Conservation (phyloP, 2,113 vertebrate species). For the Blennius ocellaris region DNA sequence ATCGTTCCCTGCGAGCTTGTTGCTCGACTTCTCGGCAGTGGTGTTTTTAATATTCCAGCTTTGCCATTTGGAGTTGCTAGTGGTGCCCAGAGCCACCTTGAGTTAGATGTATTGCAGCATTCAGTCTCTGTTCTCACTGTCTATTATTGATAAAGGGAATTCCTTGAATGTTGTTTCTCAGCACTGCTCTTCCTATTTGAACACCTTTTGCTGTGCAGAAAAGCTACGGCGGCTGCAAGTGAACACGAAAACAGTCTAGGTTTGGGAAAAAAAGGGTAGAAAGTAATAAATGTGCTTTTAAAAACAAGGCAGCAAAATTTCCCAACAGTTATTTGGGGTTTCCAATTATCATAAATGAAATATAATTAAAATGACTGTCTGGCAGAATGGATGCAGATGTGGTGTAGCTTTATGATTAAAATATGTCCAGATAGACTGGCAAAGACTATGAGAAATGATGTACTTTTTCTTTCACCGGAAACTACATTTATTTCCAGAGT, state of each 20-base stretch:
- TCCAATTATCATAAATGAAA: slow-evolving; percentile 3
- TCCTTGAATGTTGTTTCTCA: slow-evolving; percentile 36
- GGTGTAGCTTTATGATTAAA: not conserved
- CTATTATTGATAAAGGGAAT: slow-evolving; percentile 59
- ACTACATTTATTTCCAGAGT: slow-evolving; percentile 10
- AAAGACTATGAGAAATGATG: not conserved
- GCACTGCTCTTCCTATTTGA: slow-evolving; percentile 4
- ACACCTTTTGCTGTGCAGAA: not conserved
- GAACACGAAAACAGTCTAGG: slow-evolving; percentile 4
- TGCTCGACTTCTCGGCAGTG: not conserved
- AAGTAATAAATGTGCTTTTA: not conserved
- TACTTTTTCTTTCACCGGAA: not conserved
- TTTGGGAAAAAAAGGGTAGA: not conserved
- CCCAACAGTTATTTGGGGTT: slow-evolving; percentile 27
- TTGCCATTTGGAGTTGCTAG: slow-evolving; percentile 14
- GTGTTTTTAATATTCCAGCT: slow-evolving; percentile 36
- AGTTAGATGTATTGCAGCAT: not conserved
- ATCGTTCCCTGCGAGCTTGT: slow-evolving; percentile 11
- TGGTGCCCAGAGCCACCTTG: not conserved
- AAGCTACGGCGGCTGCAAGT: slow-evolving; percentile 15
- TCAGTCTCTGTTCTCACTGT: slow-evolving; percentile 38
- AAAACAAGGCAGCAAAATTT: not conserved
- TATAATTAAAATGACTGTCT: not conserved
- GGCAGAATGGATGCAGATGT: not conserved
- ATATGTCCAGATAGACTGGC: not conserved